Base-by-base conservation (phyloP, 1,140 invertebrate species). In the Neodiprion lecontei region DNA sequence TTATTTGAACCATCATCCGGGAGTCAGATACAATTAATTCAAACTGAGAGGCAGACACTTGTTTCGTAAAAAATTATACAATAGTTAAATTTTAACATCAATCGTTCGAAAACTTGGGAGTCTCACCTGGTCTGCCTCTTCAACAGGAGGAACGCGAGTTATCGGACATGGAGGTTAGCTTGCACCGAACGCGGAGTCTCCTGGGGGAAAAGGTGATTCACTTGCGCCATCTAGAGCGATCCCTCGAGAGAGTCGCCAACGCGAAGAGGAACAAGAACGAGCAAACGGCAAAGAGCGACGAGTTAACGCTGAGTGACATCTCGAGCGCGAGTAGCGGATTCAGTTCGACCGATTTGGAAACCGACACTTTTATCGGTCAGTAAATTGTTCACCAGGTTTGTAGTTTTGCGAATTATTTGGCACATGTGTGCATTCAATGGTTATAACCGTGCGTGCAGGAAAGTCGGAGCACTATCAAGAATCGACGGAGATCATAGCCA, bases 181-280 rank as follows among this genome's bases (percentile, higher is more conserved):
- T 95, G 66, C 94, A 95, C 86, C 91, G 94, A 7, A 95, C 94
- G 0, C 90, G 92, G 14, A 93, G 93, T 17, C 84, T 95, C 47
- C 86, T 95, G 9, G 94, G 94, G 1, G 94, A 95, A 83, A 95
- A 95, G 83, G 93, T 95, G 23, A 95, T 95, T 67, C 88, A 94
- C 48, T 84, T 95, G 77, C 88, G 92, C 1, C 93, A 95, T 79
- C 87, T 95, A 79, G 94, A 95, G 80, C 92, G 94, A 77, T 94
- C 93, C 1, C 83, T 95, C 69, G 89, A 93, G 48, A 83, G 91
- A 14, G 91, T 94, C 28, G 83, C 84, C 8, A 87, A 79, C 69
- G 82, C 82, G 3, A 88, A 85, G 71, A 86, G 79, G 75, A 85
- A 82, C 69, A 89, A 87, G 75, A 87, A 86, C 76, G 88, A 89